Evolutionary conservation across 2,113 vertebrate genomes (phyloP).

Genomic region (Illadopsis cleaveri): DNA sequence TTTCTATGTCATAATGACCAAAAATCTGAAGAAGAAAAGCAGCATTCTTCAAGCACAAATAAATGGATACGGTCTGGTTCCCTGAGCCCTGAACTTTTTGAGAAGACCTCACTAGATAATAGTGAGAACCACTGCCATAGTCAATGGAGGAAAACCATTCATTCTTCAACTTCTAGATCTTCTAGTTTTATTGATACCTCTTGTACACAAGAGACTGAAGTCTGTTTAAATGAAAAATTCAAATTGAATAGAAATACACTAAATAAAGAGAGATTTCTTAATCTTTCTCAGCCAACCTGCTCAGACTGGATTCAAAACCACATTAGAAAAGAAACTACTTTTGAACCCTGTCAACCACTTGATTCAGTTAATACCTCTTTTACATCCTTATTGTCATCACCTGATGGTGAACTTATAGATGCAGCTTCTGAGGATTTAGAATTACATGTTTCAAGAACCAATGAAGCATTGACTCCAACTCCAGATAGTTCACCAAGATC

Average conservation of each 20-base stretch:
- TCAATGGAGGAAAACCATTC: constrained; percentile 73
- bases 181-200: constrained; percentile 75
- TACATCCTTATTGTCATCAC: constrained; percentile 83
- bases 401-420: constrained; percentile 85
- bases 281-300: constrained; percentile 77
- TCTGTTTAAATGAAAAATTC: constrained; percentile 73
- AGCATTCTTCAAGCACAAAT: constrained; percentile 62
- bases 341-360: constrained; percentile 77
- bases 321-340: constrained; percentile 78
- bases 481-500: constrained; percentile 94
- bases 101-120: constrained; percentile 76
- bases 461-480: constrained; percentile 85
- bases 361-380: constrained; percentile 84
- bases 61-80: constrained; percentile 73
- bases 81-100: constrained; percentile 87
- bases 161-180: constrained; percentile 71
- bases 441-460: constrained; percentile 79
- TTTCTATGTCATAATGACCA: constrained; percentile 70
- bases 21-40: constrained; percentile 77
- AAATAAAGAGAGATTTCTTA: constrained; percentile 82
- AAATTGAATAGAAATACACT: constrained; percentile 77
- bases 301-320: constrained; percentile 86
- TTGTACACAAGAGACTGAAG: constrained; percentile 67
- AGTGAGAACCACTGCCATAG: constrained; percentile 69
- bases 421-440: constrained; percentile 80